Evolutionary conservation across 2,113 vertebrate genomes (phyloP), one percentile per base, ranked within the genome.

Genomic region (Toxotes chatareus): DNA sequence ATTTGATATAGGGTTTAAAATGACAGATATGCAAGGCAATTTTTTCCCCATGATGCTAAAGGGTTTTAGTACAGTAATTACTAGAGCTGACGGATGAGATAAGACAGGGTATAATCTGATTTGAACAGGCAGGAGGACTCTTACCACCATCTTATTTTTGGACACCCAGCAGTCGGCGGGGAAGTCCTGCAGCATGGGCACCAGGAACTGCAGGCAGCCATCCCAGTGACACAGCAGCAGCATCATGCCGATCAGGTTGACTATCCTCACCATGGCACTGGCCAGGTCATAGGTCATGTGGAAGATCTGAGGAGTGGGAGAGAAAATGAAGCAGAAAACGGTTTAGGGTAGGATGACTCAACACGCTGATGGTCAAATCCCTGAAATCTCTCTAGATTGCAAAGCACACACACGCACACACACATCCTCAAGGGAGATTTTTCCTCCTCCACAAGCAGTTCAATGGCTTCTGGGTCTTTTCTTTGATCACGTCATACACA

Each of bases 271-370:
- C 95, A 99, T 98, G 0, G 98, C 98, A 0, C 97, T 99, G 78
- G 98, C 98, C 89, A 99, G 96, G 95, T 99, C 98, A 21, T 99
- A 99, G 88, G 98, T 99, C 98, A 99, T 99, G 94, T 99, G 98
- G 94, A 99, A 99, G 91, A 99, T 99, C 98, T 99, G 94, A n/a
- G 7, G 51, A 44, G 36, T 7, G 23, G 59, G 31, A 81, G 40
- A 87, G 32, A 63, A 66, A 70, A 27, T 61, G 7, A 67, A 55
- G 9, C 79, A 82, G 76, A 64, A 82, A 51, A 76, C 5, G 11
- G 47, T 65, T 86, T 80, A 85, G 32, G n/a, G 65, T 13, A 7
- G 19, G 34, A 81, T 77, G 71, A 80, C 31, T 83, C 65, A 80
- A 86, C 65, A 53, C 4, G 12, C 73, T 69, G 46, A 59, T 56